These are phyloP conservation scores for Chascanopsetta lugubris DNA, from an alignment of 2,113 vertebrate species.

Conservation along the genomic window DNA sequence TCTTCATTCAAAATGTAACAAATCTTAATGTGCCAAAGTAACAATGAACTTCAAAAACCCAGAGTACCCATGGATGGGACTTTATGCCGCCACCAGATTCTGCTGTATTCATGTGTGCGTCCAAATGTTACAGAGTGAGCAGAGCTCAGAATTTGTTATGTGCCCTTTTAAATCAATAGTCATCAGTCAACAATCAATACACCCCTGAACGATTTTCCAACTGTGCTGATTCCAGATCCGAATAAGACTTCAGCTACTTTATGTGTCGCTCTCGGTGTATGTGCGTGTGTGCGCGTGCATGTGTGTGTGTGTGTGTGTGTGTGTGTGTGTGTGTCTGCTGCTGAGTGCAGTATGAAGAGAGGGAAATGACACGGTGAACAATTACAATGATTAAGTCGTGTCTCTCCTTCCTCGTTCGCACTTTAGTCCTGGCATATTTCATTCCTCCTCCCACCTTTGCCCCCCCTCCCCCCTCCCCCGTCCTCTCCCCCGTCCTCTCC, in stretches of 20 bases:
- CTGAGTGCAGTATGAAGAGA: not conserved
- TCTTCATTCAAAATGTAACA: too few species aligned
- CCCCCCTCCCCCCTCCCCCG: not conserved
- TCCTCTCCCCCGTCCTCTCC: constrained; percentile 18
- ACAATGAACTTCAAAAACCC: too few species aligned
- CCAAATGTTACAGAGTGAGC: not conserved
- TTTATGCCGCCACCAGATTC: not conserved
- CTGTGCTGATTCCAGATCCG: not conserved
- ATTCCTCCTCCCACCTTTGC: constrained; percentile 26
- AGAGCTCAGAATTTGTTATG: not conserved
- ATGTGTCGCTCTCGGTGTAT: too few species aligned
- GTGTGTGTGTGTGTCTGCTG: too few species aligned
- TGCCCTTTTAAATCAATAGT: not conserved
- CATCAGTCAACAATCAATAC: not conserved
- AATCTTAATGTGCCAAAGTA: too few species aligned
- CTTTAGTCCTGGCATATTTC: constrained; percentile 9
- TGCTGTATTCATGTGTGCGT: not conserved
- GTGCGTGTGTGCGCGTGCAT: too few species aligned
- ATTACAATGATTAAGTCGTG: constrained; percentile 39
- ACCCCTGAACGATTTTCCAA: not conserved
- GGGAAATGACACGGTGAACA: constrained; percentile 18
- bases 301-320: too few species aligned
- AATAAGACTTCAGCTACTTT: not conserved
- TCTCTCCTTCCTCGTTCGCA: not conserved
- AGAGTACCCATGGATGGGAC: too few species aligned